A percentile compares a stretch with the other conserved stretches of the same genome.
These are phyloP conservation scores for Dione juno DNA, from an alignment of 2,888 invertebrate genomes.

Conservation along the genomic window DNA sequence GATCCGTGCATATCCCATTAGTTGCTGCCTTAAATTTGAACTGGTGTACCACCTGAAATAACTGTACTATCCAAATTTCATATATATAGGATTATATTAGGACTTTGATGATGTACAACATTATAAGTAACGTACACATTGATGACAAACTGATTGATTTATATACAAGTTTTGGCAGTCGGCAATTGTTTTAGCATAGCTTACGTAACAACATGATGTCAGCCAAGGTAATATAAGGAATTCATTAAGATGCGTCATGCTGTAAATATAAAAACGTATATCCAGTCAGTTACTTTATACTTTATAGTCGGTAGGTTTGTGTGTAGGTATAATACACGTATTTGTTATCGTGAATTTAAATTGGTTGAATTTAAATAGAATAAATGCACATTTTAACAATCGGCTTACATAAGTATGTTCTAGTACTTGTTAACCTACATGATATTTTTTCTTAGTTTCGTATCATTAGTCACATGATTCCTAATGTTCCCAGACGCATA, in stretches of 20 bases:
- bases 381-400: background rate
- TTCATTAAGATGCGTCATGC: slow-evolving; percentile 61
- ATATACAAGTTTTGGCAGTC: slow-evolving; percentile 63
- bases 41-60: slow-evolving; percentile 6
- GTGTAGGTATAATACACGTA: background rate
- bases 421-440: slow-evolving; percentile 51
- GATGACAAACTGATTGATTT: slow-evolving; percentile 64
- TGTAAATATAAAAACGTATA: slow-evolving; percentile 46
- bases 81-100: slow-evolving; percentile 45
- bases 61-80: slow-evolving; percentile 28
- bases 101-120: slow-evolving; percentile 47
- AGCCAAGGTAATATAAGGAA: slow-evolving; percentile 63
- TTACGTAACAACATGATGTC: slow-evolving; percentile 66
- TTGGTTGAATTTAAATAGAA: slow-evolving; percentile 15
- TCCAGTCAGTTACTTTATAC: background rate
- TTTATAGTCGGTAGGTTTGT: background rate
- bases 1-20: slow-evolving; percentile 18
- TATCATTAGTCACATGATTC: slow-evolving; percentile 82
- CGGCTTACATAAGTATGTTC: background rate
- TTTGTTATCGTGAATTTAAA: background rate
- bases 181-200: slow-evolving; percentile 59
- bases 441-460: slow-evolving; percentile 54
- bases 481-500: slow-evolving; percentile 80
- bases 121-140: slow-evolving; percentile 49
- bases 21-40: slow-evolving; percentile 1